Percentiles rank a stretch among this genome's conserved stretches.
phyloP scores from a whole-genome alignment of 2,797 vertebrate species.

The Propithecus deckenii region DNA sequence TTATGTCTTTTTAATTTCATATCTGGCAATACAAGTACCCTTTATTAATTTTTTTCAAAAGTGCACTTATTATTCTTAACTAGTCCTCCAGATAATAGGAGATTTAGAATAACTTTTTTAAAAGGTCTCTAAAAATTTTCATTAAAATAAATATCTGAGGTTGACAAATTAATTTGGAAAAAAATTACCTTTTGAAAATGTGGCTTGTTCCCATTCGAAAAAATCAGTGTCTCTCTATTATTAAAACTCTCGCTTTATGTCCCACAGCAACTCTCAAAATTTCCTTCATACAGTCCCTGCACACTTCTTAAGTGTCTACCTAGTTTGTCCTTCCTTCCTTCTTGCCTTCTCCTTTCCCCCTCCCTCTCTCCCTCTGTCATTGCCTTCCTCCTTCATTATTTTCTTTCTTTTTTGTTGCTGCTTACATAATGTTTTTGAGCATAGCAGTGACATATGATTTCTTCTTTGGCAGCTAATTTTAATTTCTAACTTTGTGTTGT shows the following conservation, averaged over 20 bases:
- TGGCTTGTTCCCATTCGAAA: not conserved
- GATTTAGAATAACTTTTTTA: not conserved
- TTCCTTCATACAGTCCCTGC: not conserved
- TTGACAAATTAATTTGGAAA: constrained; percentile 2
- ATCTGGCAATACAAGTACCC: not conserved
- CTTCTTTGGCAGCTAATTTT: constrained; percentile 67
- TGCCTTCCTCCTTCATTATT: too few species aligned
- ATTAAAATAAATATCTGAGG: not conserved
- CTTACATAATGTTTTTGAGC: constrained; percentile 51
- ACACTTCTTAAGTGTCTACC: not conserved
- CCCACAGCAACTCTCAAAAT: not conserved
- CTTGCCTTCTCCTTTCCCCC: fast-evolving
- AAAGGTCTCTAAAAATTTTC: not conserved
- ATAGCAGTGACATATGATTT: constrained; percentile 57
- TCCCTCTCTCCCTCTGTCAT: not conserved
- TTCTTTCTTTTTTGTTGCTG: not conserved
- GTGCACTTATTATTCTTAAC: not conserved
- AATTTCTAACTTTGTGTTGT: constrained; percentile 70
- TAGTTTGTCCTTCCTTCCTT: not conserved
- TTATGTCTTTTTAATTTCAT: not conserved
- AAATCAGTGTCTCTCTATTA: not conserved
- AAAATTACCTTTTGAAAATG: not conserved
- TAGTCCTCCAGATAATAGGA: not conserved
- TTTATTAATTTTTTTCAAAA: not conserved
- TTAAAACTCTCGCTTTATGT: not conserved